Evolutionary conservation across 2,888 invertebrate species (phyloP).

Genomic region (Campoplex capitator): DNA sequence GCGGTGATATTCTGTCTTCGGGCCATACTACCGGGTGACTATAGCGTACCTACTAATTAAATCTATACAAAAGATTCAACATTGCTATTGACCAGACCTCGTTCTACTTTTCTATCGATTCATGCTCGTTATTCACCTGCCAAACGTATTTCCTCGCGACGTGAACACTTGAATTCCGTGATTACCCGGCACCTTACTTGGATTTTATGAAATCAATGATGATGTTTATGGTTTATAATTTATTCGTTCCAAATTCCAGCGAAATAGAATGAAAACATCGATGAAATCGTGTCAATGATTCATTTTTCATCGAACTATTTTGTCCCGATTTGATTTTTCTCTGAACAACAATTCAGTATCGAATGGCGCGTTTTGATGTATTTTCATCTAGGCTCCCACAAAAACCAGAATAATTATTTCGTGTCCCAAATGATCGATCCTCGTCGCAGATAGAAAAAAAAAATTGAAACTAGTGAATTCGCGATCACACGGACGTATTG

Average conservation of each 20-base stretch:
- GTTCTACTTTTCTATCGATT: background rate
- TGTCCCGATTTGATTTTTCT: background rate
- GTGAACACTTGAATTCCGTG: background rate
- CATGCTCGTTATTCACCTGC: background rate
- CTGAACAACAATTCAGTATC: background rate
- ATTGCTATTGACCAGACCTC: background rate
- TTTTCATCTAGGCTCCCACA: background rate
- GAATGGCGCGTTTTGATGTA: background rate
- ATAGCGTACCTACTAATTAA: background rate
- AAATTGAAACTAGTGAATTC: slow-evolving; percentile 82
- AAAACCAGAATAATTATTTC: background rate
- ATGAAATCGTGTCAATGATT: background rate
- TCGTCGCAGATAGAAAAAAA: slow-evolving; percentile 73
- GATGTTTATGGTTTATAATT: background rate
- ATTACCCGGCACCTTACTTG: background rate
- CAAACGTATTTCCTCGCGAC: background rate
- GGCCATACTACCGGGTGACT: background rate
- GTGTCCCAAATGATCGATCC: slow-evolving; percentile 25
- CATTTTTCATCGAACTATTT: background rate
- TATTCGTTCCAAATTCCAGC: background rate
- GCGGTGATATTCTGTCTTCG: background rate
- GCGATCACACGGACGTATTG: slow-evolving; percentile 79
- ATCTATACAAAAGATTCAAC: background rate
- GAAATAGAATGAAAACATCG: background rate
- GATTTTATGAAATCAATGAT: background rate